A percentile compares a stretch with the other conserved stretches of the same genome.
Evolutionary conservation across 92 coral and sea anemone species (phyloP).

Genomic region (Palythoa grandis): DNA sequence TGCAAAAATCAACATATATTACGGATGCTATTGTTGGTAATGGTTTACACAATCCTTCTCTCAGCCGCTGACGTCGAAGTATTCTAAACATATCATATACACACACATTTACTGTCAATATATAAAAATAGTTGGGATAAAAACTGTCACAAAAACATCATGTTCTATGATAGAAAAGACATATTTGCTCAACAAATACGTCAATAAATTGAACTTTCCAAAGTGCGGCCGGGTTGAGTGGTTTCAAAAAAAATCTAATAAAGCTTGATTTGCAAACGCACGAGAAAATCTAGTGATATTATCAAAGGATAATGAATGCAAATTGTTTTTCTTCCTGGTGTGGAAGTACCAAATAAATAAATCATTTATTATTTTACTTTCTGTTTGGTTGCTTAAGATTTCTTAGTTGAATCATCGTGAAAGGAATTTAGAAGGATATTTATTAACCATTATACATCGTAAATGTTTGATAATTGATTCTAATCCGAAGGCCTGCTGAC

Average conservation of each 20-base stretch:
- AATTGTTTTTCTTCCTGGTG: neutral
- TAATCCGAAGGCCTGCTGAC: constrained; percentile 9
- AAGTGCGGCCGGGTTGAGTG: neutral
- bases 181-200: constrained; percentile 18
- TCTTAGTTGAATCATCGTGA: neutral
- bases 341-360: neutral
- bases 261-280: neutral
- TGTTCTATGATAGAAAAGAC: constrained; percentile 9
- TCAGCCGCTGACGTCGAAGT: neutral
- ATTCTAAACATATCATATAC: neutral
- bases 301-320: neutral
- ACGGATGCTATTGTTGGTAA: no score
- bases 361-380: neutral
- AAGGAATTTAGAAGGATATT: neutral
- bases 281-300: neutral
- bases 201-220: neutral
- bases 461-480: neutral
- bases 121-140: neutral
- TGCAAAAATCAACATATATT: no score
- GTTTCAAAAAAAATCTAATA: neutral
- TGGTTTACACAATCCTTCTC: neutral
- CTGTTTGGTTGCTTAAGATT: neutral
- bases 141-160: constrained; percentile 16
- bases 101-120: constrained; percentile 6
- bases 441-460: neutral